Conservation (phyloP, 2,113 vertebrate genomes). For the Tautogolabrus adspersus region DNA sequence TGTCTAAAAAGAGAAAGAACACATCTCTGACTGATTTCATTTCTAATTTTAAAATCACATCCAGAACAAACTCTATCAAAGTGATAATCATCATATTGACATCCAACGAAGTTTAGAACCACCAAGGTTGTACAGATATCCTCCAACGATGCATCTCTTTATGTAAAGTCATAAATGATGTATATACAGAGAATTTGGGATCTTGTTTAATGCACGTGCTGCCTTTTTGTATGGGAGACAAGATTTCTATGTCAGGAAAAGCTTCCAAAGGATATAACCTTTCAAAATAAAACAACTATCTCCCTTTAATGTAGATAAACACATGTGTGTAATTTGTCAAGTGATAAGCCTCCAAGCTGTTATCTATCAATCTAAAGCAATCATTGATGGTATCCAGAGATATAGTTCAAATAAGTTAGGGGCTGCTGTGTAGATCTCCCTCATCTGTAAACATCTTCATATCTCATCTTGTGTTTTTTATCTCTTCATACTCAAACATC, state of each 20-base stretch:
- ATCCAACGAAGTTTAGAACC: neutral
- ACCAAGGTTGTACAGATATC: no score
- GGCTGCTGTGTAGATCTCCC: no score
- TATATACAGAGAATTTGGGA: no score
- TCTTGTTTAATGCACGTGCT: neutral
- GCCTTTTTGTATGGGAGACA: neutral
- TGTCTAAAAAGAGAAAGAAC: no score
- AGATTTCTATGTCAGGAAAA: neutral
- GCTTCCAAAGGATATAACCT: neutral
- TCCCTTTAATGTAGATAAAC: neutral
- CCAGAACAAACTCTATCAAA: neutral
- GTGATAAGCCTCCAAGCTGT: neutral
- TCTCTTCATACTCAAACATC: neutral
- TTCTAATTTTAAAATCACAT: neutral
- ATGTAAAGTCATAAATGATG: neutral
- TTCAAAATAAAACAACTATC: neutral
- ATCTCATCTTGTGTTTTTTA: neutral
- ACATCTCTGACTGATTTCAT: neutral
- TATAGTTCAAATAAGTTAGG: neutral
- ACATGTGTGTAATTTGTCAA: no score
- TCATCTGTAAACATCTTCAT: neutral
- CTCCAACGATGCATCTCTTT: no score
- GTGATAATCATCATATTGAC: neutral
- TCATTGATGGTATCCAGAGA: neutral
- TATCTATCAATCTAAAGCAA: neutral